These are phyloP conservation scores for Eucera pruinosa DNA, from an alignment of 2,888 invertebrate species.

Conservation along the genomic window DNA sequence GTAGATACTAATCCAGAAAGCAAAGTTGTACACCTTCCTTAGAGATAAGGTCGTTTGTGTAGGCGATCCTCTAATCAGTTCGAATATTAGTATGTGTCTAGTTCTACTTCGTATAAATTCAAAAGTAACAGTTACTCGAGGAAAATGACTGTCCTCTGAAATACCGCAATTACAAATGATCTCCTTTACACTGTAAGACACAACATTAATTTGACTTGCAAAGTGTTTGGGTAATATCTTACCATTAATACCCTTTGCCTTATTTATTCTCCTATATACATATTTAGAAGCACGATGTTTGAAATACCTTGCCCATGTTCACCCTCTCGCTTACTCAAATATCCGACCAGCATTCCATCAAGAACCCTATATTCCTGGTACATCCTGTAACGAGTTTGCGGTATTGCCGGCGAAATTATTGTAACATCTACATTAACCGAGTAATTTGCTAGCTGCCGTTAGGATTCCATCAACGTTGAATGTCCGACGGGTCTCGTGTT, in stretches of 20 bases:
- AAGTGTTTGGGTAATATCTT: background rate
- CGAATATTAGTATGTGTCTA: background rate
- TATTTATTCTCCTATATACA: background rate
- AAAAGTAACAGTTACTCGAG: no score
- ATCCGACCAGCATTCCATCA: background rate
- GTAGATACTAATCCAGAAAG: background rate
- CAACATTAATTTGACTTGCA: no score
- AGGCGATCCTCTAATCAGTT: background rate
- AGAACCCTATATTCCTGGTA: background rate
- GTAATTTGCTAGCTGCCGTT: constrained; percentile 19
- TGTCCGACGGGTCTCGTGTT: background rate
- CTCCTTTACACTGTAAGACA: no score
- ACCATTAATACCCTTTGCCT: background rate
- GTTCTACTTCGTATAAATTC: no score
- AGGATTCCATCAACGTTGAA: constrained; percentile 4
- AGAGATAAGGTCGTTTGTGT: background rate
- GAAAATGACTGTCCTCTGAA: no score
- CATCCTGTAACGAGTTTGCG: constrained; percentile 8
- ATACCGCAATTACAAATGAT: no score
- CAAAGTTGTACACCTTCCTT: background rate
- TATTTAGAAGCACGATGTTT: background rate
- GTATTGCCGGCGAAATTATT: constrained; percentile 22
- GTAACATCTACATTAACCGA: constrained; percentile 30
- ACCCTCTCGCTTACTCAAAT: background rate
- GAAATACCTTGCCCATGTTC: background rate